A percentile compares a stretch with the other conserved stretches of the same genome.
Conservation (phyloP, 2,113 vertebrate genomes). For the Haliaeetus leucogaster region DNA sequence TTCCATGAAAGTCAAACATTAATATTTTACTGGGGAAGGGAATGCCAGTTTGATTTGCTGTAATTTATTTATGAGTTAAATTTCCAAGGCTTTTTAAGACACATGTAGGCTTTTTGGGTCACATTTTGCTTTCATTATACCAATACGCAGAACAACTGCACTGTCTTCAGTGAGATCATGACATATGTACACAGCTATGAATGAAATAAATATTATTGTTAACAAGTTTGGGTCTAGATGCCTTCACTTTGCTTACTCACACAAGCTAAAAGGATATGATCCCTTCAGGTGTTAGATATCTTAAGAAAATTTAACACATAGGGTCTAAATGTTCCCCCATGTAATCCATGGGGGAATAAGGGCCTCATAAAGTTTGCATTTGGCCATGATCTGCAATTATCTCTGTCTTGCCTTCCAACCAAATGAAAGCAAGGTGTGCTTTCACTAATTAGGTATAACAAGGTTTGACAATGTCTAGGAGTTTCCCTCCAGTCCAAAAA, state of each 20-base stretch:
- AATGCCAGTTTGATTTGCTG: background rate
- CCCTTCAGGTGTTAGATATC: background rate
- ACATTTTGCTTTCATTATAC: background rate
- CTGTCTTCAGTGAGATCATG: background rate
- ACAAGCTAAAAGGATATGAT: background rate
- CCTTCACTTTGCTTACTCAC: background rate
- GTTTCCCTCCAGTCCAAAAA: conserved; percentile 30
- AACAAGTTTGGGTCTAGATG: background rate
- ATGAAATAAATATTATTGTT: background rate
- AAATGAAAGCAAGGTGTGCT: conserved; percentile 33
- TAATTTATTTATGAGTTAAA: conserved; percentile 51
- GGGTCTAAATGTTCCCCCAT: background rate
- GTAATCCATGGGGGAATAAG: background rate
- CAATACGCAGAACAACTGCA: background rate
- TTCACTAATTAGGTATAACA: background rate
- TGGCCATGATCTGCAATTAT: background rate
- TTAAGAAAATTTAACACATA: background rate
- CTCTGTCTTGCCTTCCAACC: conserved; percentile 25
- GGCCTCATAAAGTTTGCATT: background rate
- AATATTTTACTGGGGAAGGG: conserved; percentile 49
- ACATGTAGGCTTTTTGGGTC: background rate
- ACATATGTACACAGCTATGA: background rate
- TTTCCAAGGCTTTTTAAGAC: conserved; percentile 34
- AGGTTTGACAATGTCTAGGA: conserved; percentile 10
- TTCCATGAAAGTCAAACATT: conserved; percentile 42